Base-by-base conservation (phyloP, 2,113 vertebrate species). In the Forbesichthys agassizii region DNA sequence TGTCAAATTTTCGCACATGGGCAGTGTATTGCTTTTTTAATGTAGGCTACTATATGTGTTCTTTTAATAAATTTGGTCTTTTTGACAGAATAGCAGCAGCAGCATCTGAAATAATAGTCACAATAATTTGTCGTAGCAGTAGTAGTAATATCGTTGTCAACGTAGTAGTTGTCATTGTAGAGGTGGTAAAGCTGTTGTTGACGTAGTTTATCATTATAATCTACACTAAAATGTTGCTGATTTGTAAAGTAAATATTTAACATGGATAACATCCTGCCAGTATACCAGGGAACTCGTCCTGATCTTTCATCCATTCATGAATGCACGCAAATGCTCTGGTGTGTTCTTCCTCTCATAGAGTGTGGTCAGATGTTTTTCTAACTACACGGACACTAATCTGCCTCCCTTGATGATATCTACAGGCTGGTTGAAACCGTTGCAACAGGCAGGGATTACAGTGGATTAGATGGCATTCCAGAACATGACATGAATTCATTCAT, bases 401-500 rank as follows among this genome's bases (percentile, higher is more conserved):
- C 68, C 78, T 79, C 78, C 86, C 88, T 90, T 86, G 88, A 85
- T 88, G 90, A 91, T 90, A 86, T 92, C 87, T 84, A 86, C 80
- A 83, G 80, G 89, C 84, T 88, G 87, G 86, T 88, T 90, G 90
- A 87, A 90, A 88, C 89, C 85, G 85, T 89, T 90, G 90, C 88
- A 90, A 89, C 89, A 86, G 86, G 86, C 79, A 55, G 69, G 83
- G 89, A 91, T 92, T 91, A 92, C 84, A 88, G 66, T n/a, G 88
- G 85, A 91, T 92, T 91, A 92, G 89, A 82, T 69, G 80, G 66
- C 69, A 80, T 81, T 72, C 76, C 81, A 75, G 71, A 83, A 81
- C 75, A 69, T 82, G 83, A 84, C 83, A 79, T 87, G 61, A 80
- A 73, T 81, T 84, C 88, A 88, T 88, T 90, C 86, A 90, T 91